Conservation (phyloP, 2,888 invertebrate genomes). For the Ormyrus pomaceus region DNA sequence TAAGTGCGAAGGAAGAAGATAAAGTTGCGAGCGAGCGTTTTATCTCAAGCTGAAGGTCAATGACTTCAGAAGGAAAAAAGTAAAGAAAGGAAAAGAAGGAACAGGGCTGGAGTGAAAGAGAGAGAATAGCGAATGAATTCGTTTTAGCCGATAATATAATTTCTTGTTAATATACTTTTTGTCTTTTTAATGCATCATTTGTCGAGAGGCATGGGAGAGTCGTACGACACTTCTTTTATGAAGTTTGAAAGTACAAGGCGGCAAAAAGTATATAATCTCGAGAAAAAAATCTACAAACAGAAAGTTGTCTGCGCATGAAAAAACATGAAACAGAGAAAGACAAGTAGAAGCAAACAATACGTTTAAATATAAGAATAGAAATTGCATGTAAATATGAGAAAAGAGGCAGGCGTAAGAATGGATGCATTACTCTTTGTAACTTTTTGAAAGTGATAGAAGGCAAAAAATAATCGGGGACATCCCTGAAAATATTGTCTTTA, state of each 20-base stretch:
- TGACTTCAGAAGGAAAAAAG: neutral
- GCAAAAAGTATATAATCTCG: conserved; percentile 37
- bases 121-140: conserved; percentile 47
- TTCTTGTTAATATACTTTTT: conserved; percentile 53
- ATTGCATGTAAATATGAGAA: conserved; percentile 58
- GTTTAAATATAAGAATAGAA: conserved; percentile 18
- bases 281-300: neutral
- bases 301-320: conserved; percentile 29
- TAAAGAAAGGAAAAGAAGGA: conserved; percentile 13
- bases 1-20: neutral
- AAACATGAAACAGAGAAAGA: conserved; percentile 25
- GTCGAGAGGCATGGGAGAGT: conserved; percentile 31
- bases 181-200: conserved; percentile 49
- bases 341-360: conserved; percentile 15
- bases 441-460: conserved; percentile 56
- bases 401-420: conserved; percentile 42
- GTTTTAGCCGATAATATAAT: conserved; percentile 50
- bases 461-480: conserved; percentile 29
- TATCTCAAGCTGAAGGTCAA: neutral
- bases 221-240: conserved; percentile 40
- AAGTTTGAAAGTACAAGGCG: conserved; percentile 34
- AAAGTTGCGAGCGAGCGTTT: neutral
- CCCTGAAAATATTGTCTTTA: conserved; percentile 38
- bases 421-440: conserved; percentile 57
- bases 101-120: conserved; percentile 16